phyloP scores from a whole-genome alignment of 2,113 vertebrate genomes.

The Jacana jacana region DNA sequence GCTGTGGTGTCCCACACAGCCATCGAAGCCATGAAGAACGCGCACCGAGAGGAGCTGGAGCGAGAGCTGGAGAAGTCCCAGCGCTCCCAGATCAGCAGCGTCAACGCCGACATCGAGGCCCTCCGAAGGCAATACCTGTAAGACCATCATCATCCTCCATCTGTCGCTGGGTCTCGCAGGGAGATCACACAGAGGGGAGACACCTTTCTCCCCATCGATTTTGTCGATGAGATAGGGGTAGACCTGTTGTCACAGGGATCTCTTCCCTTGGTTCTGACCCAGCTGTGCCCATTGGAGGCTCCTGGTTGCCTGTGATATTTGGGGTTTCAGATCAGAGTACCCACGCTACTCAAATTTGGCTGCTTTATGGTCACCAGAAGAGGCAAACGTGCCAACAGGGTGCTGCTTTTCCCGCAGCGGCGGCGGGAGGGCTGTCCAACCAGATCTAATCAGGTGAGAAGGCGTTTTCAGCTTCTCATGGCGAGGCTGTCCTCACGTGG shows the following conservation, averaged over 20 bases:
- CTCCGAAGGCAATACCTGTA: constrained; percentile 91
- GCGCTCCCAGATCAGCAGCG: constrained; percentile 89
- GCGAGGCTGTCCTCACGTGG: rapidly evolving
- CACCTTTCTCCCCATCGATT: neutral
- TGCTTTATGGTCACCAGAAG: neutral
- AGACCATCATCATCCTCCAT: rapidly evolving
- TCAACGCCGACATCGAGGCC: constrained; percentile 90
- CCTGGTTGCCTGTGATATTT: neutral
- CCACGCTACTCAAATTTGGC: neutral
- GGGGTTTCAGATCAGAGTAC: neutral
- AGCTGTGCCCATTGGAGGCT: neutral
- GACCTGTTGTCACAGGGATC: rapidly evolving
- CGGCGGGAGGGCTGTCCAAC: rapidly evolving
- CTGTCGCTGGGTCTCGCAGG: neutral
- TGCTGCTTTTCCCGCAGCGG: neutral
- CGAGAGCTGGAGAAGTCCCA: constrained; percentile 90
- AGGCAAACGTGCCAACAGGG: neutral
- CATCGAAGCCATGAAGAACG: constrained; percentile 99
- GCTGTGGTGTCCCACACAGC: constrained; percentile 62
- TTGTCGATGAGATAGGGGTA: neutral
- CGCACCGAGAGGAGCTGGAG: constrained; percentile 90
- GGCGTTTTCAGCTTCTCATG: neutral
- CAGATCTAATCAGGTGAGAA: neutral
- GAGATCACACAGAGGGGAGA: rapidly evolving
- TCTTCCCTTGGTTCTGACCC: rapidly evolving